A percentile compares a stretch with the other conserved stretches of the same genome.
phyloP scores from a whole-genome alignment of 2,888 invertebrate species.

The Flexamia atlantica region DNA sequence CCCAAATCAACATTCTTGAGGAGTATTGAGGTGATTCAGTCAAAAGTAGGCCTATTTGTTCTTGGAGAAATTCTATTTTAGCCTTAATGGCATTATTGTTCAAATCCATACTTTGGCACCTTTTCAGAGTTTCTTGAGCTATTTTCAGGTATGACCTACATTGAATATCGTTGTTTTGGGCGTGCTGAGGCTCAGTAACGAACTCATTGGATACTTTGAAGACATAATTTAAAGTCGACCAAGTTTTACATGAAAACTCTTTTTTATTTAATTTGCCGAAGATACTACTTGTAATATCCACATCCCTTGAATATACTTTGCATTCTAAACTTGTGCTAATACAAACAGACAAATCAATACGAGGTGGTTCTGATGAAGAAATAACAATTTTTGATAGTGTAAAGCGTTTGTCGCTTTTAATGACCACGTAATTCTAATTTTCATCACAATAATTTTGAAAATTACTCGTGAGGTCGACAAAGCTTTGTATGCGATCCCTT shows the following conservation, averaged over 20 bases:
- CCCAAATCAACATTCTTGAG: not conserved
- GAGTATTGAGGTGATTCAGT: not conserved
- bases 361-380: not conserved
- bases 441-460: not conserved
- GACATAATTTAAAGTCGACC: not conserved
- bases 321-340: slow-evolving; percentile 15
- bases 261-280: not conserved
- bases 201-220: not conserved
- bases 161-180: not conserved
- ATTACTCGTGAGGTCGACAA: not conserved
- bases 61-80: not conserved
- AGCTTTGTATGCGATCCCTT: slow-evolving; percentile 7
- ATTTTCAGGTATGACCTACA: not conserved
- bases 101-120: not conserved
- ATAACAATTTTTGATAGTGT: slow-evolving; percentile 11
- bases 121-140: not conserved
- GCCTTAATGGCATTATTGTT: not conserved
- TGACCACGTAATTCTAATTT: not conserved
- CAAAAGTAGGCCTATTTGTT: slow-evolving; percentile 8
- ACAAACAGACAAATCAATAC: slow-evolving; percentile 29
- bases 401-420: not conserved
- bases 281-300: not conserved
- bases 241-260: not conserved
- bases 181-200: not conserved
- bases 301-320: not conserved